Base-by-base conservation (phyloP, 2,888 invertebrate genomes). In the Dysmachus trigonus region DNA sequence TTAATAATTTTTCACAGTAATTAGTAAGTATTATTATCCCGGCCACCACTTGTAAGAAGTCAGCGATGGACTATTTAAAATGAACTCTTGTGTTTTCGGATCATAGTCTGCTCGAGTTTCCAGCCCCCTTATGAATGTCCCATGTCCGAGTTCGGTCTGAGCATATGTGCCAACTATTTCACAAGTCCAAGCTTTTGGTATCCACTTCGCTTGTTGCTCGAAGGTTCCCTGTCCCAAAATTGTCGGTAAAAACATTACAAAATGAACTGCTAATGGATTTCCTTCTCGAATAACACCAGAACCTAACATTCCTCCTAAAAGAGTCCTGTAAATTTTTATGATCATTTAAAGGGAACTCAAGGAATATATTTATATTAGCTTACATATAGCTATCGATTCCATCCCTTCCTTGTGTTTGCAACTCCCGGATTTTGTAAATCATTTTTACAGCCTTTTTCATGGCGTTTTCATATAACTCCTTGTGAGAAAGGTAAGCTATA, bases 1-100 rank as follows among this genome's bases (percentile, higher is more conserved):
- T n/a, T n/a, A n/a, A n/a, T n/a, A n/a, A n/a, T n/a, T n/a, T n/a
- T n/a, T n/a, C n/a, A n/a, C n/a, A n/a, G n/a, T n/a, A n/a, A n/a
- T n/a, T n/a, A n/a, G n/a, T n/a, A n/a, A n/a, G n/a, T n/a, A n/a
- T n/a, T n/a, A n/a, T n/a, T n/a, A n/a, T 22, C 98, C 98, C 30
- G 98, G 98, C 98, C 98, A 98, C 98, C 98, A 98, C 92, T 99
- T 99, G 91, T 96, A 97, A 0, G 98, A 95, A 0, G 97, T 97
- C 15, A 98, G 92, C 0, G 96, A 96, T 0, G 99, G 98, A 85
- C 96, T 96, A 90, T 98, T 94, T 31, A 99, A 91, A 41, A 98
- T 93, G 91, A 99, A 99, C 92, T 98, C 97, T 91, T 97, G 93
- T 0, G 95, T 96, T 3, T 91, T 90, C 0, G 95, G 93, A 91